phyloP scores from a whole-genome alignment of 2,113 vertebrate species.

The Tricholaema leucomelas region DNA sequence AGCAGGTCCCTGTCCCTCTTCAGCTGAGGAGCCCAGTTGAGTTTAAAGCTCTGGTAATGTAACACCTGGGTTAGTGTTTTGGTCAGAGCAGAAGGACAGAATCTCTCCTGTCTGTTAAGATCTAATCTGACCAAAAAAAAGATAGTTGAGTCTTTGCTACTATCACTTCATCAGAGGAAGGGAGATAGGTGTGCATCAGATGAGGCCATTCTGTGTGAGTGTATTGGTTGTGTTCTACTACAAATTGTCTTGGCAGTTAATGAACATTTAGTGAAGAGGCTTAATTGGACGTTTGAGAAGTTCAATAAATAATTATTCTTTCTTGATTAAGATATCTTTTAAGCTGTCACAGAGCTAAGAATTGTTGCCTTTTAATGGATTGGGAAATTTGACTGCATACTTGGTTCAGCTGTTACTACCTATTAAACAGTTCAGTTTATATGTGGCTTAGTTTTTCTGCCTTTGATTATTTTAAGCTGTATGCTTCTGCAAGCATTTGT shows the following conservation, averaged over 20 bases:
- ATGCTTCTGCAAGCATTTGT: slow-evolving; percentile 3
- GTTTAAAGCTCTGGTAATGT: neutral
- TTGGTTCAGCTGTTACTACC: slow-evolving; percentile 20
- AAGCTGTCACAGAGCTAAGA: neutral
- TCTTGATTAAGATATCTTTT: slow-evolving; percentile 38
- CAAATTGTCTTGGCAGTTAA: slow-evolving; percentile 21
- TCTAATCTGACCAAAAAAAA: neutral
- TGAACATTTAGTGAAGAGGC: slow-evolving; percentile 1
- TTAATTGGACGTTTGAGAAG: slow-evolving; percentile 34
- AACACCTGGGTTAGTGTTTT: slow-evolving; percentile 16
- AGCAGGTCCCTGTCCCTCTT: too few species aligned
- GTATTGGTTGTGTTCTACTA: neutral
- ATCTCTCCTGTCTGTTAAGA: neutral
- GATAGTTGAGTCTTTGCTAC: neutral
- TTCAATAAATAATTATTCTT: slow-evolving; percentile 29
- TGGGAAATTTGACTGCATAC: neutral
- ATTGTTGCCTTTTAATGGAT: neutral
- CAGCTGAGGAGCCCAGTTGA: too few species aligned
- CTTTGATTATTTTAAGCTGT: slow-evolving; percentile 13
- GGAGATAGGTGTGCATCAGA: neutral
- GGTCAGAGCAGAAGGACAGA: neutral
- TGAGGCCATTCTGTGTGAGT: neutral
- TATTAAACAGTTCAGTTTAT: slow-evolving; percentile 32
- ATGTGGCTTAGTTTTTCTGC: neutral
- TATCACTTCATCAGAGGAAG: neutral